phyloP scores from a whole-genome alignment of 2,113 vertebrate genomes.

The Vulpes ferrilata region DNA sequence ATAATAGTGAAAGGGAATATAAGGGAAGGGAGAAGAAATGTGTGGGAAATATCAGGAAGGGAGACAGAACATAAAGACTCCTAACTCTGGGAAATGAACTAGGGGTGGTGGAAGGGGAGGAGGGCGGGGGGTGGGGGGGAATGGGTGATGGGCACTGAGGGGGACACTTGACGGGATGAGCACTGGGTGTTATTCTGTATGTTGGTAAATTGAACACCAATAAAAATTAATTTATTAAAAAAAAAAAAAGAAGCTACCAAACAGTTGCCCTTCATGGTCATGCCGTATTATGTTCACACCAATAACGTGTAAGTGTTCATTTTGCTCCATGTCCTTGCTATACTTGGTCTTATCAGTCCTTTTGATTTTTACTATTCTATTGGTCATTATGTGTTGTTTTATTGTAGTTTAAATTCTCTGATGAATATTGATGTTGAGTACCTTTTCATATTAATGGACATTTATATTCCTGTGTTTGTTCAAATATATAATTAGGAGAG shows the following conservation, averaged over 20 bases:
- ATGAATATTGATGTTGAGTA: conserved; percentile 9
- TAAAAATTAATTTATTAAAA: no score
- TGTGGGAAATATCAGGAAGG: no score
- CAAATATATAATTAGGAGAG: background rate
- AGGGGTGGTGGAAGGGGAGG: no score
- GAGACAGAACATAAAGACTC: no score
- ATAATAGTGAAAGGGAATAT: no score
- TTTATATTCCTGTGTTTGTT: conserved; percentile 7
- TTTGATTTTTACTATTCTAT: background rate
- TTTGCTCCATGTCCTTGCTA: background rate
- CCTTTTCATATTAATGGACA: background rate
- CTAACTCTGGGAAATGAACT: no score
- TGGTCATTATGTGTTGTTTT: background rate
- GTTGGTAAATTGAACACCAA: no score
- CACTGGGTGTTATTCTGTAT: no score
- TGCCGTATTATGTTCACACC: background rate
- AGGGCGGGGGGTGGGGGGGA: no score
- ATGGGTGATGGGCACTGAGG: no score
- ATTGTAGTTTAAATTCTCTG: conserved; percentile 16
- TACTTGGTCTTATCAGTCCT: background rate
- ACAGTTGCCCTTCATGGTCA: background rate
- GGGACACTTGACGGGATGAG: no score
- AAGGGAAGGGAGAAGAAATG: no score
- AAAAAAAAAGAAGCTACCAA: background rate
- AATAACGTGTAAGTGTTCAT: background rate